These are phyloP conservation scores for Enteromius trimaculatus DNA, from an alignment of 2,797 vertebrate genomes.

Conservation along the genomic window DNA sequence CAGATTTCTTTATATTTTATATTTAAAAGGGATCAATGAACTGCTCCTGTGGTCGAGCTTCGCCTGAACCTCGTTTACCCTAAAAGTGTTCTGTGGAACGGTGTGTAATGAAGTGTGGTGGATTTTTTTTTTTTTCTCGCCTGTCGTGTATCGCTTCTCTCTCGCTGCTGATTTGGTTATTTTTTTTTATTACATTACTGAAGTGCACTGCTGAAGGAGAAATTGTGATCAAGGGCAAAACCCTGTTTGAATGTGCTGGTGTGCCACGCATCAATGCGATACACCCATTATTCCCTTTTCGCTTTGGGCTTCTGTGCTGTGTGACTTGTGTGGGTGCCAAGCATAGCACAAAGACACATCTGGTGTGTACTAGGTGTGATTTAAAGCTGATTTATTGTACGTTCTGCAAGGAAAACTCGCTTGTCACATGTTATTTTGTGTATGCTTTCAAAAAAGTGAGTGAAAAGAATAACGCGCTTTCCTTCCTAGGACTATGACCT, in stretches of 20 bases:
- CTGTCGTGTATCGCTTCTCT: constrained; percentile 37
- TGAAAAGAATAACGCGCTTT: not conserved
- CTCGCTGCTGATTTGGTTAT: constrained; percentile 47
- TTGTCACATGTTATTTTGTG: constrained; percentile 6
- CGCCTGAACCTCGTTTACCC: constrained; percentile 18
- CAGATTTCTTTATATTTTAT: constrained; percentile 15
- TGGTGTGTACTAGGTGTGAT: constrained; percentile 22
- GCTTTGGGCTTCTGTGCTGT: constrained; percentile 6
- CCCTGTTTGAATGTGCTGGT: constrained; percentile 22
- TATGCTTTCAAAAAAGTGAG: not conserved
- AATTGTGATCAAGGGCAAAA: constrained; percentile 40
- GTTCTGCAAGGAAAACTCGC: not conserved
- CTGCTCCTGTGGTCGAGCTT: constrained; percentile 10
- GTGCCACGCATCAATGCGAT: constrained; percentile 11
- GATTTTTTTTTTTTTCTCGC: not conserved
- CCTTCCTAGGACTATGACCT: constrained; percentile 81
- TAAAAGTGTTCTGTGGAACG: constrained; percentile 25
- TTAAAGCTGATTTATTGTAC: constrained; percentile 30
- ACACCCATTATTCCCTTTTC: constrained; percentile 14
- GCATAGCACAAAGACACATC: constrained; percentile 42
- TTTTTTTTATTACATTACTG: constrained; percentile 45
- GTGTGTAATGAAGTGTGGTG: constrained; percentile 44
- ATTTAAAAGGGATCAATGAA: constrained; percentile 38
- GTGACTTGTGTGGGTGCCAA: constrained; percentile 19
- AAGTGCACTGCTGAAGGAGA: constrained; percentile 42